Evolutionary conservation across 1,140 invertebrate species (phyloP), one percentile per base, ranked within the genome.

Genomic region (Copidosoma floridanum): DNA sequence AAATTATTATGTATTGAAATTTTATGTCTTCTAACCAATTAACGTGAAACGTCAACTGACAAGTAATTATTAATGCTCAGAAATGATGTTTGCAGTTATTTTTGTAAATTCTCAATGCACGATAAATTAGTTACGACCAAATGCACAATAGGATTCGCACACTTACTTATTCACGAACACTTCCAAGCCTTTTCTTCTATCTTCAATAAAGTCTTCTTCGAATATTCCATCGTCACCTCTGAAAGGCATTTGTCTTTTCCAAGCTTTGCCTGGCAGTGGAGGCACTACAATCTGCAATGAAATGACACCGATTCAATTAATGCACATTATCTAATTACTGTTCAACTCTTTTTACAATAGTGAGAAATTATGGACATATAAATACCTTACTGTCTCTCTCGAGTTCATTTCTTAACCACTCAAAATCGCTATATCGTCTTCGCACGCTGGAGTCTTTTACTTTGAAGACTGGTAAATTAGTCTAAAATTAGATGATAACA

Each of bases 341-440:
- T n/a, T n/a, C n/a, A n/a, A n/a, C n/a, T n/a, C n/a, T n/a, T n/a
- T n/a, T n/a, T n/a, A n/a, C n/a, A n/a, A n/a, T n/a, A n/a, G n/a
- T n/a, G n/a, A n/a, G n/a, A n/a, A n/a, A n/a, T n/a, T n/a, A n/a
- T n/a, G n/a, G n/a, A n/a, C n/a, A n/a, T n/a, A n/a, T n/a, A n/a
- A n/a, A n/a, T n/a, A 96, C 94, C 86, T 99, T 99, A 81, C 96
- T 99, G 77, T 99, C 97, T 78, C 98, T 85, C 85, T 99, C 98
- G 64, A 99, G 80, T 85, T 99, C 97, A 81, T 94, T 97, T 80
- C 96, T 88, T 44, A 99, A 82, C 98, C 98, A 99, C 84, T 99
- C 97, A 83, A 99, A 99, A 82, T 99, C 98, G 83, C 95, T 98
- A 82, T 99, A 99, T 78, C 98, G 85, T 74, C 98, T 85, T 70